These are phyloP conservation scores for Schizopygopsis malacanthus DNA, from an alignment of 2,797 vertebrate species.

Conservation along the genomic window DNA sequence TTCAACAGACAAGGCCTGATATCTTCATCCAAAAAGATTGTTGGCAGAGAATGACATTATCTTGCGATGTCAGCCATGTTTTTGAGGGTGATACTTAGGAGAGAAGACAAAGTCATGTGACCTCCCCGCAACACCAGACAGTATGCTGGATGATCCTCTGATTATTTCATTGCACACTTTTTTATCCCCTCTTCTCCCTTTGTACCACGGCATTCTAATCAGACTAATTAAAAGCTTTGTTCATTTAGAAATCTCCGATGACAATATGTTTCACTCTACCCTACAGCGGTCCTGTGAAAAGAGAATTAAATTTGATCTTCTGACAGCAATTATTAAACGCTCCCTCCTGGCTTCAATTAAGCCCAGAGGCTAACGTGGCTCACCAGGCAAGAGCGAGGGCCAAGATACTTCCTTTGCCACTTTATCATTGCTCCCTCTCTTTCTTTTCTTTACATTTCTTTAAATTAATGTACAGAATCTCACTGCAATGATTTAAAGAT, in stretches of 20 bases:
- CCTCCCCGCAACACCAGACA: constrained; percentile 70
- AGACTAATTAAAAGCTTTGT: constrained; percentile 99
- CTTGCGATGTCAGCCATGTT: constrained; percentile 75
- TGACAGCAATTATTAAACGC: constrained; percentile 99
- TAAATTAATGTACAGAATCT: background rate
- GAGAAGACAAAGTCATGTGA: constrained; percentile 57
- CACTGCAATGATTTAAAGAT: constrained; percentile 8
- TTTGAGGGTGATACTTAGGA: constrained; percentile 56
- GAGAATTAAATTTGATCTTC: constrained; percentile 99
- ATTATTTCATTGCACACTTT: constrained; percentile 84
- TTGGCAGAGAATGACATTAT: constrained; percentile 74
- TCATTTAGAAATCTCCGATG: constrained; percentile 98
- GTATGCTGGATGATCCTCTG: constrained; percentile 81
- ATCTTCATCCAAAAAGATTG: constrained; percentile 79
- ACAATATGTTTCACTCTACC: constrained; percentile 98
- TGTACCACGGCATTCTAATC: constrained; percentile 89
- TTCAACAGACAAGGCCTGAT: constrained; percentile 76
- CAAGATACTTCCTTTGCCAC: constrained; percentile 69
- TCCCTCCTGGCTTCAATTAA: constrained; percentile 99
- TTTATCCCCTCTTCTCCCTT: constrained; percentile 62
- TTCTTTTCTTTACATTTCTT: background rate
- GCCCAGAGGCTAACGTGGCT: constrained; percentile 88
- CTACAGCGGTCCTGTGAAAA: constrained; percentile 95
- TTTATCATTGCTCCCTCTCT: constrained; percentile 64
- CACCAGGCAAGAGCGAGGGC: constrained; percentile 75